Conservation (phyloP, 1,140 invertebrate genomes). For the Bursaphelenchus mucronatus region DNA sequence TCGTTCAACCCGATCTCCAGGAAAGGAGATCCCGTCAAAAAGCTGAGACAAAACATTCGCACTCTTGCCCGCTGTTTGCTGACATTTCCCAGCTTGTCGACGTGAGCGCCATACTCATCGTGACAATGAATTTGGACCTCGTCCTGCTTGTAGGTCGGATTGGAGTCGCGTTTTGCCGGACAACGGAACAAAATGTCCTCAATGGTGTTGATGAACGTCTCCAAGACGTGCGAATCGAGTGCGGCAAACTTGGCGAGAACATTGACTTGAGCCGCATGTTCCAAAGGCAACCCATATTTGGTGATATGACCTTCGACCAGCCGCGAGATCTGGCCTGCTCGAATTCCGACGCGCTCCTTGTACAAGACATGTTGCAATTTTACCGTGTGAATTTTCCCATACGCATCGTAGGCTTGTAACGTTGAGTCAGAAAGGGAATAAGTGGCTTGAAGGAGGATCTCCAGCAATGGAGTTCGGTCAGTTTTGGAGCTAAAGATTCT, state of each 20-base stretch:
- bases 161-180: constrained; percentile 76
- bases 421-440: constrained; percentile 57
- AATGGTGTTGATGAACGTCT: constrained; percentile 79
- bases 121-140: constrained; percentile 75
- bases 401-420: constrained; percentile 72
- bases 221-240: constrained; percentile 80
- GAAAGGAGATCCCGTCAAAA: constrained; percentile 80
- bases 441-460: constrained; percentile 54
- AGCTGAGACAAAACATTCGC: constrained; percentile 87
- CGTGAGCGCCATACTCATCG: constrained; percentile 90
- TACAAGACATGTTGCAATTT: constrained; percentile 98
- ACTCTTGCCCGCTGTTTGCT: constrained; percentile 88
- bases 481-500: constrained; percentile 77
- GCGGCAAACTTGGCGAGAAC: constrained; percentile 93
- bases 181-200: constrained; percentile 83
- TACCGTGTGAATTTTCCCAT: constrained; percentile 96
- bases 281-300: constrained; percentile 87
- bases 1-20: constrained; percentile 96
- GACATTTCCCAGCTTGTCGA: constrained; percentile 78
- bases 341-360: constrained; percentile 90
- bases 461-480: constrained; percentile 84
- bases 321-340: constrained; percentile 68
- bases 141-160: constrained; percentile 91
- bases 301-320: constrained; percentile 78
- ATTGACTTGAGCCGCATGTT: constrained; percentile 83